Conservation (phyloP, 2,888 invertebrate genomes). For the Hesperia comma region DNA sequence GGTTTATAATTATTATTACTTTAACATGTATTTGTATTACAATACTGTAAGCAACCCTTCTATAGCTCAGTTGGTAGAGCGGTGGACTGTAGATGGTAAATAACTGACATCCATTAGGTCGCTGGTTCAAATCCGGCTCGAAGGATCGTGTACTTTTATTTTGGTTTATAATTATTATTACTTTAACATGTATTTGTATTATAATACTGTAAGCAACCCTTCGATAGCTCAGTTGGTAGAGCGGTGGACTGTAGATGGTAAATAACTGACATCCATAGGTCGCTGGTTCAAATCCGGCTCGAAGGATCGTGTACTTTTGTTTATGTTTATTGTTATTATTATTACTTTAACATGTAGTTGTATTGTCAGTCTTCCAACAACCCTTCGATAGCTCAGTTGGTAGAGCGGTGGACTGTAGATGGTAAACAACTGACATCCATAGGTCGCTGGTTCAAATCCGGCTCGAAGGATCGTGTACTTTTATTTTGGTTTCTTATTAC, state of each 20-base stretch:
- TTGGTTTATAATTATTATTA: too few relatives aligned
- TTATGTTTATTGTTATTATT: too few relatives aligned
- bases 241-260: conserved; percentile 80
- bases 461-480: conserved; percentile 78
- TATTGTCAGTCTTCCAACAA: too few relatives aligned
- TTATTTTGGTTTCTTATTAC: too few relatives aligned
- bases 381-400: conserved; percentile 84
- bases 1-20: too few relatives aligned
- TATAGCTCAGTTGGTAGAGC: conserved; percentile 85
- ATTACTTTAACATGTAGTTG: too few relatives aligned
- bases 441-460: conserved; percentile 86
- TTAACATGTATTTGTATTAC: neutral
- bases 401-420: conserved; percentile 83
- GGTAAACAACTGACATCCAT: conserved; percentile 71
- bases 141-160: conserved; percentile 63
- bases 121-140: conserved; percentile 86
- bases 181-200: too few relatives aligned
- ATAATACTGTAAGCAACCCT: too few relatives aligned
- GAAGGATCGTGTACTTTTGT: conserved; percentile 65
- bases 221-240: conserved; percentile 85
- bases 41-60: conserved; percentile 58
- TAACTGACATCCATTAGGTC: conserved; percentile 83
- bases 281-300: conserved; percentile 86
- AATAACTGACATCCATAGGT: conserved; percentile 82
- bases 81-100: conserved; percentile 78